phyloP scores from a whole-genome alignment of 2,888 invertebrate species.

The Pelosia muscerda region DNA sequence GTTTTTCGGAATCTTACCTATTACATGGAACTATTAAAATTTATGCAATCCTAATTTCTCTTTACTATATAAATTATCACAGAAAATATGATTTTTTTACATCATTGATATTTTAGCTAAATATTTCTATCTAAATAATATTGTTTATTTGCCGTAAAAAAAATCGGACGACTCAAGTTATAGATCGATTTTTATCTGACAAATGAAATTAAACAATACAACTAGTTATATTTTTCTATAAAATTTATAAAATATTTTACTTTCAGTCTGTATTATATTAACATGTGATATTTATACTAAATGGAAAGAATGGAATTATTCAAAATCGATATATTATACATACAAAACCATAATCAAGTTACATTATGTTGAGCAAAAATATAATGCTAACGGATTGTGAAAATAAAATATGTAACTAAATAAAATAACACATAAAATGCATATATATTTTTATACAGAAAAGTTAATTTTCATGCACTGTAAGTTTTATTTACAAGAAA shows the following conservation, averaged over 20 bases:
- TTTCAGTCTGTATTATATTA: conserved; percentile 57
- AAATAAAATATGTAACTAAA: conserved; percentile 29
- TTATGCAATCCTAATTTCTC: conserved; percentile 55
- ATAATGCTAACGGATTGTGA: conserved; percentile 28
- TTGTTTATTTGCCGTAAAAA: conserved; percentile 30
- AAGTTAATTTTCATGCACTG: conserved; percentile 40
- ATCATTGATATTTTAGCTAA: conserved; percentile 50
- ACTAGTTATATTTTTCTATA: conserved; percentile 40
- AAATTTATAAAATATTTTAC: conserved; percentile 58
- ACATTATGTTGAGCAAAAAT: conserved; percentile 47
- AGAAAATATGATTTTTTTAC: conserved; percentile 66
- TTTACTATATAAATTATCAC: conserved; percentile 69
- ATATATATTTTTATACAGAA: conserved; percentile 39
- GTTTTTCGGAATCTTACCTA: conserved; percentile 41
- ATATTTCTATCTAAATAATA: conserved; percentile 49
- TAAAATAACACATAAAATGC: conserved; percentile 41
- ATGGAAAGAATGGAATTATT: conserved; percentile 52
- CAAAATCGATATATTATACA: conserved; percentile 27
- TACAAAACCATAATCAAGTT: conserved; percentile 30
- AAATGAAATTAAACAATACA: conserved; percentile 25
- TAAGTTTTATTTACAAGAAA: conserved; percentile 50
- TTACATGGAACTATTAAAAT: conserved; percentile 47
- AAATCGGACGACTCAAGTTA: conserved; percentile 32
- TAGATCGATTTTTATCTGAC: conserved; percentile 13
- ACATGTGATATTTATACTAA: conserved; percentile 42